These are phyloP conservation scores for Gastracanthus pulcherrimus DNA, from an alignment of 2,888 invertebrate species.

Conservation along the genomic window DNA sequence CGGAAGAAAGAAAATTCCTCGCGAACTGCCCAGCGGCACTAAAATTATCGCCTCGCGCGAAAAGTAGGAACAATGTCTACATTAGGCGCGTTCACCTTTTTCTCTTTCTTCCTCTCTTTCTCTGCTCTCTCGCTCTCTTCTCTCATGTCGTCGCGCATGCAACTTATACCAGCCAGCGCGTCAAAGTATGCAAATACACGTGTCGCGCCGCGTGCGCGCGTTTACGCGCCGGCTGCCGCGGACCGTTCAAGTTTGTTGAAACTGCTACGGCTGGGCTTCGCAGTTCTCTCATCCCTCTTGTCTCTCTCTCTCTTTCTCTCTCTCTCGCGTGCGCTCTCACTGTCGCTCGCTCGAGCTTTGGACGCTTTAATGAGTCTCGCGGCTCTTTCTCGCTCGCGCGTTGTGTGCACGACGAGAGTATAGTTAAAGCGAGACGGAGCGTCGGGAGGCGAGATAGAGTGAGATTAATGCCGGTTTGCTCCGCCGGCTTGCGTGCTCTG, in stretches of 20 bases:
- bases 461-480: slow-evolving; percentile 35
- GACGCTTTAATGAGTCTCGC: no score
- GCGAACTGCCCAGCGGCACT: not conserved
- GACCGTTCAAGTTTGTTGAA: slow-evolving; percentile 2
- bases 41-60: slow-evolving; percentile 41
- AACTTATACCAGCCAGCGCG: not conserved
- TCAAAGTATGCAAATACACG: slow-evolving; percentile 15
- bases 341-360: not conserved
- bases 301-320: not conserved
- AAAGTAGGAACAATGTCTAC: slow-evolving; percentile 50
- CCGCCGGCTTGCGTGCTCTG: not conserved
- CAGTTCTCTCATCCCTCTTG: not conserved
- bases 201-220: no score
- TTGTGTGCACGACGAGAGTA: not conserved
- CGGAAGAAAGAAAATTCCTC: slow-evolving; percentile 22
- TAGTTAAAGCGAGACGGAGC: no score
- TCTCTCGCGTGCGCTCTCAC: not conserved
- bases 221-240: not conserved
- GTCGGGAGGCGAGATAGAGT: slow-evolving; percentile 5
- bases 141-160: not conserved
- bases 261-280: not conserved
- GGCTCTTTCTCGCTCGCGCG: not conserved
- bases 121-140: not conserved
- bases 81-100: slow-evolving; percentile 44
- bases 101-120: not conserved